Conservation (phyloP, 2,113 vertebrate species). For the Takifugu bimaculatus region DNA sequence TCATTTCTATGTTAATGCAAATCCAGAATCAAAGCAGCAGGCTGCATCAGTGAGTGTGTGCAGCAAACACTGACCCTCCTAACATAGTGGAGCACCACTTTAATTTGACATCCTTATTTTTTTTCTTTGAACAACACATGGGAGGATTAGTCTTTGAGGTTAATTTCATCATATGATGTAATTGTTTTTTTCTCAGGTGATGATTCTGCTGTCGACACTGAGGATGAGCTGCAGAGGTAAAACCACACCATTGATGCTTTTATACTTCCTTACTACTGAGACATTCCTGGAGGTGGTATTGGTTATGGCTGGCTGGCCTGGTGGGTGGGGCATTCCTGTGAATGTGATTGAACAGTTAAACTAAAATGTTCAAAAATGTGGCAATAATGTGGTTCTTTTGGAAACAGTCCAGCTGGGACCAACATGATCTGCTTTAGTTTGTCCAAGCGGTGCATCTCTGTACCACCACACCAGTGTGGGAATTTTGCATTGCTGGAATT, state of each 20-base stretch:
- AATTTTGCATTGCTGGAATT: too few species aligned
- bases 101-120: conserved; percentile 10
- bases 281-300: neutral
- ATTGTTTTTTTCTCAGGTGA: conserved; percentile 51
- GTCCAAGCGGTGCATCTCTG: too few species aligned
- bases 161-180: neutral
- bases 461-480: too few species aligned
- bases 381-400: too few species aligned
- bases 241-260: neutral
- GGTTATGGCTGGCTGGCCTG: too few species aligned
- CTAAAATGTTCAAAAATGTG: too few species aligned
- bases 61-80: conserved; percentile 19
- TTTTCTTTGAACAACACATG: neutral
- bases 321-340: too few species aligned
- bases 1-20: conserved; percentile 75
- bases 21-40: conserved; percentile 40
- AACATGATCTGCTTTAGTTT: too few species aligned
- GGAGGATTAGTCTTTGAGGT: neutral
- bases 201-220: conserved; percentile 82
- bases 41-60: conserved; percentile 16
- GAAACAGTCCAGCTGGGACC: too few species aligned
- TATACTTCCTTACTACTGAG: neutral
- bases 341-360: too few species aligned
- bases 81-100: conserved; percentile 17
- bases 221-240: conserved; percentile 87